Evolutionary conservation across 2,113 vertebrate species (phyloP), one percentile per base, ranked within the genome.

Genomic region (Micromys minutus): DNA sequence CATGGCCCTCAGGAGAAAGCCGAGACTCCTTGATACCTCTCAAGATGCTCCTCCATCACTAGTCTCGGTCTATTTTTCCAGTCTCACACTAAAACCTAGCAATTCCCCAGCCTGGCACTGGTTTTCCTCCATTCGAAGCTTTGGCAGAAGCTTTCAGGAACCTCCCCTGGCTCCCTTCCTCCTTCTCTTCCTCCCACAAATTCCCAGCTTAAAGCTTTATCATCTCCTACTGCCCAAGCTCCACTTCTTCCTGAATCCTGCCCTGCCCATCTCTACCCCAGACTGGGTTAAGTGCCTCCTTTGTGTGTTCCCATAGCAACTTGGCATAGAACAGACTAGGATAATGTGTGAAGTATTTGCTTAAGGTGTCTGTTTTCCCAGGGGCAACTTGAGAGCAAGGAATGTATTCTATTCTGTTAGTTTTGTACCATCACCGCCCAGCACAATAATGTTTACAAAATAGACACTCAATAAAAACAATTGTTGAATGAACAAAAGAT

Each of bases 271-370:
- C 34, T 80, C 77, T 67, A 95, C 71, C 63, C 59, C 50, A 95
- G 45, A 65, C 55, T 69, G 24, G 50, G 61, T 29, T 89, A 87
- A 86, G 61, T 88, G n/a, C 45, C 57, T 93, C 34, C 2, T 61
- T 57, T 63, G 22, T 61, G 19, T 71, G 57, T 97, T 96, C 80
- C 92, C 75, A 91, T 83, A 85, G 89, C 77, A 92, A 93, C 57
- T n/a, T 76, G 77, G 67, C 72, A 88, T 26, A 86, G 71, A 59
- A 67, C 45, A 72, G 55, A 86, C 71, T 63, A 63, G 83, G 57
- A 77, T 88, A 90, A 87, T 63, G 34, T 36, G 90, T 57, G 47
- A 84, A 92, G 61, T 87, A 74, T 91, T 50, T 85, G 74, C 71
- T 91, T 81, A 52, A 52, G 15, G 45, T 45, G 4, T 90, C 69